Evolutionary conservation across 2,113 vertebrate genomes (phyloP).

Genomic region (Crypturellus undulatus): DNA sequence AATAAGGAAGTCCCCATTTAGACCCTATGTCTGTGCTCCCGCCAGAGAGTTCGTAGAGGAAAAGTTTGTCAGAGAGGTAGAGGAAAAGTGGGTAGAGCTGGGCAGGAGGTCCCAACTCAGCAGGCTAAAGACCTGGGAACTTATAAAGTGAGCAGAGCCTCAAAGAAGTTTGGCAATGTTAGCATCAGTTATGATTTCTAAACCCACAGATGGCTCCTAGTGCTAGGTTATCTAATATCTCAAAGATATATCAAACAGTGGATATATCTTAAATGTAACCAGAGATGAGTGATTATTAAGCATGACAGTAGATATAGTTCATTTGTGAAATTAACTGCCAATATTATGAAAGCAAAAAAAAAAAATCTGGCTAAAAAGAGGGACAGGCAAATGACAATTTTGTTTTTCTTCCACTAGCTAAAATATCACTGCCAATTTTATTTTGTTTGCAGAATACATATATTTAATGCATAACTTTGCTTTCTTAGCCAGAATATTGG

Average conservation of each 20-base stretch:
- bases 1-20: background rate
- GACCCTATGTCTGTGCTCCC: background rate
- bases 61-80: background rate
- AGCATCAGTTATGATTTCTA: background rate
- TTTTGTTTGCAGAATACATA: background rate
- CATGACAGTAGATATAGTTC: background rate
- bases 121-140: background rate
- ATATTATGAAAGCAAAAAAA: background rate
- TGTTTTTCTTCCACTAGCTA: background rate
- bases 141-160: background rate
- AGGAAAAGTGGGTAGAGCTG: background rate
- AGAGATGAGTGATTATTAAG: background rate
- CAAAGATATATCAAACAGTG: background rate
- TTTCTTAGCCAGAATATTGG: background rate
- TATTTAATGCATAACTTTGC: conserved; percentile 22
- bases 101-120: background rate
- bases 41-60: background rate
- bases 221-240: background rate
- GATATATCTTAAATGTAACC: background rate
- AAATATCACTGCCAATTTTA: background rate
- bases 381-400: background rate
- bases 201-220: background rate
- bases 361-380: background rate
- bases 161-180: background rate
- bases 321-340: background rate